phyloP scores from a whole-genome alignment of 2,888 invertebrate species.

The Argyresthia albistria region DNA sequence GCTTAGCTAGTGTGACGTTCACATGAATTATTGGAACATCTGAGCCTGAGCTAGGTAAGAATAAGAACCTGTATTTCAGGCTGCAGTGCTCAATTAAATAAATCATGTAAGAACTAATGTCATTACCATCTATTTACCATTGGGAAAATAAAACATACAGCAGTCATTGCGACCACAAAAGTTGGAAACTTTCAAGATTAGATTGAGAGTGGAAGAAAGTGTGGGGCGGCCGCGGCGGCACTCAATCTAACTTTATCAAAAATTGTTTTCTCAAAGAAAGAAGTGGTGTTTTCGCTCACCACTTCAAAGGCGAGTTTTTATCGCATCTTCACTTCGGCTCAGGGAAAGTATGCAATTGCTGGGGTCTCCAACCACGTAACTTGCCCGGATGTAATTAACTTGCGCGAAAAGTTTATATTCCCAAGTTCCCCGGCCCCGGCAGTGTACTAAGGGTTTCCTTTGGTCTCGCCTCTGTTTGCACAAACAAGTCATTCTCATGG shows the following conservation, averaged over 20 bases:
- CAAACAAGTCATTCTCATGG: conserved; percentile 47
- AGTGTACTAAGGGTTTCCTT: neutral
- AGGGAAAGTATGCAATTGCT: neutral
- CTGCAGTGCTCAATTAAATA: too few relatives aligned
- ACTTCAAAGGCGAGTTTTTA: neutral
- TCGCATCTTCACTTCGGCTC: neutral
- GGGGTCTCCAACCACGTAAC: neutral
- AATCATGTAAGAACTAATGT: too few relatives aligned
- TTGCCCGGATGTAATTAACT: conserved; percentile 28
- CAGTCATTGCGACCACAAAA: neutral
- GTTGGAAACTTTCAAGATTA: neutral
- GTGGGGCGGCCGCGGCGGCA: too few relatives aligned
- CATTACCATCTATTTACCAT: too few relatives aligned
- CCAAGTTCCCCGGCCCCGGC: conserved; percentile 14
- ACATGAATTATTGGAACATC: too few relatives aligned
- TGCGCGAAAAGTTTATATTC: conserved; percentile 28
- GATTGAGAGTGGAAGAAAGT: neutral
- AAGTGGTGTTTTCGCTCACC: neutral
- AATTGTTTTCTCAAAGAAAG: neutral
- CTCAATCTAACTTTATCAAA: neutral
- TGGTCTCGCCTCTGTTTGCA: conserved; percentile 22
- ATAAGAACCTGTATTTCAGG: too few relatives aligned
- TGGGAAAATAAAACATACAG: too few relatives aligned
- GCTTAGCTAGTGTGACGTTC: too few relatives aligned
- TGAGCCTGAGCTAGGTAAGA: too few relatives aligned